These are phyloP conservation scores for Brachyistius frenatus DNA, from an alignment of 2,113 vertebrate species.

Conservation along the genomic window DNA sequence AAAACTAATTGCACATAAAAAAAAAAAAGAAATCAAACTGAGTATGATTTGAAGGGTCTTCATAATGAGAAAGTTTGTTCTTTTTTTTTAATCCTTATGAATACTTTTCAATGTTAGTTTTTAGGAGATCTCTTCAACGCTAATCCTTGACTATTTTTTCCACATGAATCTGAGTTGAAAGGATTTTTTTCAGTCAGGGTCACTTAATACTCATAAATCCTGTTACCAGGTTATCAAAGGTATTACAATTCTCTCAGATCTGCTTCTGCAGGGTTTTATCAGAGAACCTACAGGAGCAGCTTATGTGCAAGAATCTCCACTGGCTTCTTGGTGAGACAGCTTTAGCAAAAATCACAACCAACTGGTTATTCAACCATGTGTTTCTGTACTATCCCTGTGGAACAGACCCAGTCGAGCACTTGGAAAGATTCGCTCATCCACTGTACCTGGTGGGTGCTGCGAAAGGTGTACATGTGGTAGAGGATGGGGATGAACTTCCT, in stretches of 20 bases:
- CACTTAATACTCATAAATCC: slow-evolving; percentile 35
- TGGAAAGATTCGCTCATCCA: not conserved
- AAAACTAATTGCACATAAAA: not conserved
- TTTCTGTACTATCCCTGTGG: not conserved
- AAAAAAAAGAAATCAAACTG: slow-evolving; percentile 5
- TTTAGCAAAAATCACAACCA: not conserved
- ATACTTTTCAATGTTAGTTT: not conserved
- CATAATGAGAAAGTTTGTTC: not conserved
- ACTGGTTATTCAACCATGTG: not conserved
- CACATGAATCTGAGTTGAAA: slow-evolving; percentile 39
- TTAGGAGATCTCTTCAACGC: slow-evolving; percentile 4
- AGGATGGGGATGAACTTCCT: slow-evolving; percentile 87
- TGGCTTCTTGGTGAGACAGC: not conserved
- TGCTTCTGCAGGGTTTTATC: slow-evolving; percentile 6
- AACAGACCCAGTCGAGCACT: not conserved
- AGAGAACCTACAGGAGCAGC: not conserved
- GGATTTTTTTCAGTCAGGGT: slow-evolving; percentile 2
- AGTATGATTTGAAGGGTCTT: not conserved
- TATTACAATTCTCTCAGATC: slow-evolving; percentile 4
- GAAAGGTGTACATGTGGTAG: slow-evolving; percentile 96
- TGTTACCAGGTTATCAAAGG: slow-evolving; percentile 15
- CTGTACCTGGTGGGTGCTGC: slow-evolving; percentile 88
- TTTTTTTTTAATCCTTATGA: slow-evolving; percentile 2
- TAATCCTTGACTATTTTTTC: slow-evolving; percentile 11
- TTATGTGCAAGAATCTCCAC: not conserved